A percentile compares a stretch with the other conserved stretches of the same genome.
Conservation (phyloP, 2,888 invertebrate genomes). For the Leptopterna dolabrata region DNA sequence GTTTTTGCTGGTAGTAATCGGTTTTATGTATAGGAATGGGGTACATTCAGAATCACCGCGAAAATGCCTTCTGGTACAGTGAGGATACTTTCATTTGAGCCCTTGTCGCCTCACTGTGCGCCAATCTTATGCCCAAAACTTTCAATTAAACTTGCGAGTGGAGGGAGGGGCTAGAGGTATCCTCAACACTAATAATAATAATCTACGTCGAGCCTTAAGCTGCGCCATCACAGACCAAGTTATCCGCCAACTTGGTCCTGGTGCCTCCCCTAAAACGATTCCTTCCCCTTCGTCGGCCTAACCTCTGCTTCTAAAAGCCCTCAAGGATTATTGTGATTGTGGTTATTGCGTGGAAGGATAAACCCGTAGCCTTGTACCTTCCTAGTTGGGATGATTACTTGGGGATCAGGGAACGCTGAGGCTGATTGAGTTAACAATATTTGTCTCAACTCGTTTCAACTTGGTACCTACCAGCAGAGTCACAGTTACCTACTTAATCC, state of each 20-base stretch:
- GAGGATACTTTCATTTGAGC: no score
- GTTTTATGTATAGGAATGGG: no score
- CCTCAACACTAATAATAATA: background rate
- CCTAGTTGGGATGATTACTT: background rate
- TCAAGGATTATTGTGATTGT: background rate
- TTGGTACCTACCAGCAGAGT: no score
- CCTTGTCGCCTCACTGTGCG: no score
- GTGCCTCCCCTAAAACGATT: background rate
- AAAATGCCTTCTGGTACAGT: no score
- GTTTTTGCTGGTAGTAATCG: no score
- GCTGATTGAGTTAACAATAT: no score
- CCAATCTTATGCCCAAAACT: no score
- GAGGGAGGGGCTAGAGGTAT: background rate
- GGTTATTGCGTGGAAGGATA: background rate
- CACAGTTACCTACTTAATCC: no score
- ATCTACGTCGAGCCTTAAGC: background rate
- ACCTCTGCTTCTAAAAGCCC: background rate
- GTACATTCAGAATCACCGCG: no score
- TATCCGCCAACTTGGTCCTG: background rate
- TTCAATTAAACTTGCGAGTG: background rate
- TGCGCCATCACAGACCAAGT: background rate
- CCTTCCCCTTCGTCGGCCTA: background rate
- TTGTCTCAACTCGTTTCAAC: no score
- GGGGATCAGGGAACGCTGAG: background rate
- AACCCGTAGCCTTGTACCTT: background rate